Evolutionary conservation across 2,113 vertebrate genomes (phyloP).

Genomic region (Sander vitreus): DNA sequence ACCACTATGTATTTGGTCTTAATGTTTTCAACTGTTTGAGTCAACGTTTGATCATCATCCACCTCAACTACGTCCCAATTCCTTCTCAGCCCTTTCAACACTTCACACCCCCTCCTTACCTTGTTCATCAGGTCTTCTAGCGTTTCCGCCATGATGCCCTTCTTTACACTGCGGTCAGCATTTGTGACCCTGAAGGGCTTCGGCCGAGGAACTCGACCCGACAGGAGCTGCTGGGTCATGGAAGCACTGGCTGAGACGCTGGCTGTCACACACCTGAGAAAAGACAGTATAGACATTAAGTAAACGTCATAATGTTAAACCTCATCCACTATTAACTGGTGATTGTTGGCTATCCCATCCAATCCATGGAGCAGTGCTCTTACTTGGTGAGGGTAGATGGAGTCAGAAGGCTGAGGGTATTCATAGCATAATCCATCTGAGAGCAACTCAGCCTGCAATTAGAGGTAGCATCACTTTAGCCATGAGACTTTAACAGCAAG

Average conservation of each 20-base stretch:
- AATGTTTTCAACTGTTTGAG: neutral
- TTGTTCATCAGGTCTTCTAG: constrained; percentile 87
- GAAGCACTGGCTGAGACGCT: constrained; percentile 87
- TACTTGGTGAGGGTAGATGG: constrained; percentile 88
- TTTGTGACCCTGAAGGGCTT: constrained; percentile 89
- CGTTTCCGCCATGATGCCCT: constrained; percentile 81
- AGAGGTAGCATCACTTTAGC: neutral
- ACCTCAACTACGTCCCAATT: neutral
- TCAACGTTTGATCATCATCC: neutral
- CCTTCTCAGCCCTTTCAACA: neutral
- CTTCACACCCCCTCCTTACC: constrained; percentile 77
- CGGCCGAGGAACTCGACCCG: constrained; percentile 51
- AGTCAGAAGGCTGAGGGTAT: constrained; percentile 85
- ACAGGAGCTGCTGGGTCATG: constrained; percentile 89
- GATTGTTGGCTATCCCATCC: neutral
- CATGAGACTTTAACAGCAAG: neutral
- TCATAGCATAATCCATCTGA: constrained; percentile 89
- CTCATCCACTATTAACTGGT: neutral
- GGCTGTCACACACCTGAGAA: constrained; percentile 84
- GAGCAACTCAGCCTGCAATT: constrained; percentile 17
- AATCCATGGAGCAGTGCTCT: constrained; percentile 42
- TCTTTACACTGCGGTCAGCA: constrained; percentile 85
- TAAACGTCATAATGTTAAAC: neutral
- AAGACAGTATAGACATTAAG: neutral
- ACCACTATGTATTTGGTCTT: neutral